These are phyloP conservation scores for Muntiacus muntjak DNA, from an alignment of 2,113 vertebrate species.

Conservation along the genomic window DNA sequence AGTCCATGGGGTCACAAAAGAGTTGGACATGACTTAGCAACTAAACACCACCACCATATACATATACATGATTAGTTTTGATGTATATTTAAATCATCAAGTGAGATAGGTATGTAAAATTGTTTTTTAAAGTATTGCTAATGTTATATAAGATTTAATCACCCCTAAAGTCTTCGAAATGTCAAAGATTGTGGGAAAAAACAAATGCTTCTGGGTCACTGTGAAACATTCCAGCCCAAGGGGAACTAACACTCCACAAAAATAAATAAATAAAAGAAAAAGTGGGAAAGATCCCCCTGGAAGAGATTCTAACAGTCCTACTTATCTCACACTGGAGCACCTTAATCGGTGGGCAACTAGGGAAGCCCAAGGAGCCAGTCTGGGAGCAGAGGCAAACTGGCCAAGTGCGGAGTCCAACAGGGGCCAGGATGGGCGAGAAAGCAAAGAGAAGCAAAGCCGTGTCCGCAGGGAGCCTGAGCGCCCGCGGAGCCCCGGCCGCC, in stretches of 20 bases:
- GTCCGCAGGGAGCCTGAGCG: not conserved
- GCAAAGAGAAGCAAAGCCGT: not conserved
- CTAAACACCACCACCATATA: not conserved
- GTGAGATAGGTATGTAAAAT: not conserved
- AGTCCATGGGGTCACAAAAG: not conserved
- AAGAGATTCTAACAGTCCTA: not conserved
- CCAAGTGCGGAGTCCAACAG: rapidly evolving
- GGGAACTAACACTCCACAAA: not conserved
- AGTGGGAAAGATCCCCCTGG: not conserved
- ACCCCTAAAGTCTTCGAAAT: not conserved
- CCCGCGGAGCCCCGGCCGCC: not conserved
- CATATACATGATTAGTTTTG: not conserved
- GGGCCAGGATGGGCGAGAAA: not conserved
- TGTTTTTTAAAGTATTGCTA: not conserved
- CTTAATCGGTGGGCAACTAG: not conserved
- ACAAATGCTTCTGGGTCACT: not conserved
- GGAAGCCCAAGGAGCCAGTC: not conserved
- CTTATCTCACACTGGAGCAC: rapidly evolving
- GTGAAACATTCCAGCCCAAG: not conserved
- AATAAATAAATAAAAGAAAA: not conserved
- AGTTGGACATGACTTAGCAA: not conserved
- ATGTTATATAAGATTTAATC: not conserved
- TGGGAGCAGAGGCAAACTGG: not conserved
- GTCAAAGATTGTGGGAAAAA: not conserved
- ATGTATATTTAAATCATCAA: not conserved